Conservation (phyloP, 2,797 vertebrate species). For the Pseudochaenichthys georgianus region DNA sequence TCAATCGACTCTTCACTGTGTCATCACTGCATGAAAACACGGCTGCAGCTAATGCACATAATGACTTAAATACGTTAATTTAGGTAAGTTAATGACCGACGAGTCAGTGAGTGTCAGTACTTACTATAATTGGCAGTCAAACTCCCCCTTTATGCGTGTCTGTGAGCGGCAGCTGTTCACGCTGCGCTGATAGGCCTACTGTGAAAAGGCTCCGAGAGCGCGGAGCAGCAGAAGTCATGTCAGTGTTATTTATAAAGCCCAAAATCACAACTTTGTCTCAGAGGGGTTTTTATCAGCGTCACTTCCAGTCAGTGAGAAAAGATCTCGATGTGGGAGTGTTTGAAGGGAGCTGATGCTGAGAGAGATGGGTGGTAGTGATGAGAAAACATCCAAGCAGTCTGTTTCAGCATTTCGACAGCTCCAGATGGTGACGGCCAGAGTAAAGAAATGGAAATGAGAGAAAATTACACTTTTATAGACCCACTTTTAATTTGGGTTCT, state of each 20-base stretch:
- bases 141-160: not conserved
- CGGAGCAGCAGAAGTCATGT: constrained; percentile 34
- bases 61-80: constrained; percentile 19
- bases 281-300: constrained; percentile 56
- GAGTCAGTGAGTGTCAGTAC: not conserved
- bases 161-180: constrained; percentile 44
- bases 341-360: constrained; percentile 29
- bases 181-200: constrained; percentile 34
- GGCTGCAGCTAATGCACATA: constrained; percentile 35
- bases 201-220: constrained; percentile 29
- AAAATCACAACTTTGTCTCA: constrained; percentile 57
- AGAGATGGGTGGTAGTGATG: constrained; percentile 3
- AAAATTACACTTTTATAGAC: no score
- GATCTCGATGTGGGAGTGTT: constrained; percentile 24
- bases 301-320: constrained; percentile 49
- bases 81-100: not conserved
- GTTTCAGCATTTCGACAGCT: not conserved
- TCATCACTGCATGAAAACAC: not conserved
- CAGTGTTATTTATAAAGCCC: constrained; percentile 55
- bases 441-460: not conserved
- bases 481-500: no score
- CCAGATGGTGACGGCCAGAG: constrained; percentile 29
- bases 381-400: constrained; percentile 11
- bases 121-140: constrained; percentile 3
- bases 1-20: constrained; percentile 1